Evolutionary conservation across 2,113 vertebrate genomes (phyloP).

Genomic region (Rhinolophus sinicus): DNA sequence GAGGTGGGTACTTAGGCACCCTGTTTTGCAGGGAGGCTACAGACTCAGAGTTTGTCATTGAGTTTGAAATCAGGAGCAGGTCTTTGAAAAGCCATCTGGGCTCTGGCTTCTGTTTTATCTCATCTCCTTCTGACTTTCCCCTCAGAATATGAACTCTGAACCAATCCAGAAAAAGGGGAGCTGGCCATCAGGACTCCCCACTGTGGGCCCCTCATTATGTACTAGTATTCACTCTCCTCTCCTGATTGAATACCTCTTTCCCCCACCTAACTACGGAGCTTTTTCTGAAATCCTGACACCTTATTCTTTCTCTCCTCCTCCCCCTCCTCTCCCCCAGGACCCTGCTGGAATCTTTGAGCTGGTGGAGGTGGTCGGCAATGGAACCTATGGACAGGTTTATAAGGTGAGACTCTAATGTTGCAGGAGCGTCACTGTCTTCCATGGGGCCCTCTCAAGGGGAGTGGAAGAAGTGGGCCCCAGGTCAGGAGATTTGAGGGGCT

Average conservation of each 20-base stretch:
- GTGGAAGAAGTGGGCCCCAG: background rate
- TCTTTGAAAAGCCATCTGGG: background rate
- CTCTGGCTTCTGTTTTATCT: background rate
- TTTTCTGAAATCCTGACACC: background rate
- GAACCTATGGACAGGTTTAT: slow-evolving; percentile 94
- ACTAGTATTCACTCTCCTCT: background rate
- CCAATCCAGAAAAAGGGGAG: background rate
- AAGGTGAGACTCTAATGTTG: slow-evolving; percentile 85
- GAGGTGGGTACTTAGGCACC: background rate
- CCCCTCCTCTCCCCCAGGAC: slow-evolving; percentile 82
- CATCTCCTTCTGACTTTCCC: background rate
- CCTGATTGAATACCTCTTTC: background rate
- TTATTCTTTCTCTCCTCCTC: background rate
- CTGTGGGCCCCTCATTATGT: too few relatives aligned
- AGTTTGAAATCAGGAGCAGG: background rate
- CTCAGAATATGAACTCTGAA: background rate
- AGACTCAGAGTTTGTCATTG: background rate
- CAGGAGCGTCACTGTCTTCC: too few relatives aligned
- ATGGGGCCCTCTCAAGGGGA: background rate
- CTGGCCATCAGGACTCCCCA: background rate
- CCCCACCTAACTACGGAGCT: background rate
- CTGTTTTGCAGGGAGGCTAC: background rate
- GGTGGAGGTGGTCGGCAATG: slow-evolving; percentile 94
- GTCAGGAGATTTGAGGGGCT: background rate
- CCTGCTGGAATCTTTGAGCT: slow-evolving; percentile 94